Percentiles rank a stretch among this genome's conserved stretches.
Evolutionary conservation across 2,888 invertebrate genomes (phyloP).

Genomic region (Drosophila macrospina): DNA sequence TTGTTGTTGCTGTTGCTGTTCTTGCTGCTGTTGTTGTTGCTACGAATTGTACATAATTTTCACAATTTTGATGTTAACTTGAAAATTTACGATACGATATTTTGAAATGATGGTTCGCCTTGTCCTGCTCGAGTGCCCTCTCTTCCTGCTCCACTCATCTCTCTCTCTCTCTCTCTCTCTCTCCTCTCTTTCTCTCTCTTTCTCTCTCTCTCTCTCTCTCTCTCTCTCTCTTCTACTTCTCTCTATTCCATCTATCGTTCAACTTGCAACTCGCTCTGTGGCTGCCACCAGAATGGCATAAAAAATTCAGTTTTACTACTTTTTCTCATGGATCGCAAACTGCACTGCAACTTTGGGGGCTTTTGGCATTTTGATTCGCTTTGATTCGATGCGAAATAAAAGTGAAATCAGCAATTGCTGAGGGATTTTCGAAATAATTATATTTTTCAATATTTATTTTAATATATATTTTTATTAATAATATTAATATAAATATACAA

Average conservation of each 20-base stretch:
- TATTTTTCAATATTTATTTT: too few species aligned
- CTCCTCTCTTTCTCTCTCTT: conserved; percentile 8
- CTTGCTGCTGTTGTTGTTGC: conserved; percentile 53
- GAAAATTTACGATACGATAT: conserved; percentile 81
- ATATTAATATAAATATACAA: too few species aligned
- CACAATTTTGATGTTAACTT: conserved; percentile 83
- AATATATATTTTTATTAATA: too few species aligned
- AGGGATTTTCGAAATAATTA: too few species aligned
- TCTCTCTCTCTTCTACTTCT: conserved; percentile 1
- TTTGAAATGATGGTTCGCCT: conserved; percentile 72
- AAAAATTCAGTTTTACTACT: conserved; percentile 68
- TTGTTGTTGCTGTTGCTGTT: conserved; percentile 56
- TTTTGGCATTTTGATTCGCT: conserved; percentile 37
- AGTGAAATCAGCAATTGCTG: too few species aligned
- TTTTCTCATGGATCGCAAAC: conserved; percentile 38
- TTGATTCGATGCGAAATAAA: too few species aligned
- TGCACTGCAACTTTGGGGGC: conserved; percentile 25
- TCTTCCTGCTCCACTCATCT: conserved; percentile 7
- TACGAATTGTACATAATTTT: conserved; percentile 81
- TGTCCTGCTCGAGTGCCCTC: conserved; percentile 19
- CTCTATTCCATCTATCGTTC: conserved; percentile 50
- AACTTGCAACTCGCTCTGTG: conserved; percentile 25
- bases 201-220: neutral
- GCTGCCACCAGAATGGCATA: conserved; percentile 42
- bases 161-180: neutral